Base-by-base conservation (phyloP, 2,797 vertebrate genomes). In the Sebastes vulpes region DNA sequence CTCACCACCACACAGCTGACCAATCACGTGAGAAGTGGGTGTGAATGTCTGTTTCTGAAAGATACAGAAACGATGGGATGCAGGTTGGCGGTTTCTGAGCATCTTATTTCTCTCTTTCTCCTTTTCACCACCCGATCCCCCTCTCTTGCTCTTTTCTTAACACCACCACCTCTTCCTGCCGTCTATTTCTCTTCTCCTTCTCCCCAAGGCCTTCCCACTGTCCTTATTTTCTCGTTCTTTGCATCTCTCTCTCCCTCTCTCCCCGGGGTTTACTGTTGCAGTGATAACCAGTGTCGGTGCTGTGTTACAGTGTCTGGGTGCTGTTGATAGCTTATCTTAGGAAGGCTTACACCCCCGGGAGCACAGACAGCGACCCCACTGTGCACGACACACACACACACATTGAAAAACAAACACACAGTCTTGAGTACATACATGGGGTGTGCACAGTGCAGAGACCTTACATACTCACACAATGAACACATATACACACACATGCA, bases 281-380 rank as follows among this genome's bases (percentile, higher is more conserved):
- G 52, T 71, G 76, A 82, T 88, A 88, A 82, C 60, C 74, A 72
- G 65, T 70, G 81, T 83, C n/a, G 4, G 31, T 0, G 58, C 59
- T 71, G 52, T 64, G 64, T 73, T 84, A 65, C 76, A 74, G 80
- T 65, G 87, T 85, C 81, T 91, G 89, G 75, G 67, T 84, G 81
- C 82, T 84, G 82, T 2, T 77, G 89, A 89, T 91, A 89, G 53
- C 81, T 87, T 89, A 89, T 91, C 89, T 79, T 20, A 25, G 67
- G 66, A 73, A 73, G 84, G 70, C 87, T 82, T 74, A 85, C 72
- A 79, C 53, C 84, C 60, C 61, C 21, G 12, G 68, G 63, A 84
- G 77, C 65, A 59, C 32, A 20, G 10, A 46, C 68, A 75, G 5
- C 10, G 6, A 65, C 48, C 26, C 6, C 52, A 77, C 67, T 66